These are phyloP conservation scores for Dinothrombium tinctorium DNA, from an alignment of 1,140 invertebrate species.

Conservation along the genomic window DNA sequence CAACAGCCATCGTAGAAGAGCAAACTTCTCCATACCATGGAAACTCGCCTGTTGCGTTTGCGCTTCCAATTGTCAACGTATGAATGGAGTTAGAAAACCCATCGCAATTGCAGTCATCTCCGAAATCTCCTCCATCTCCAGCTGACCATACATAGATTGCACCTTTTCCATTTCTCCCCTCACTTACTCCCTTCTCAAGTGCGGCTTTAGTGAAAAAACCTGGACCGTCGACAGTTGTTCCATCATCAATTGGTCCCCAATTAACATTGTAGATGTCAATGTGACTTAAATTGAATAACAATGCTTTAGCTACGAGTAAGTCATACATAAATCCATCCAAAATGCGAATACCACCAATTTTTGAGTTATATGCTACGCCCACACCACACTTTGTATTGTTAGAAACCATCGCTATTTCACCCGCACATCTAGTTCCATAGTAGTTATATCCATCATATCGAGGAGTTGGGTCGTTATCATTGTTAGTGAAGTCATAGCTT, in stretches of 20 bases:
- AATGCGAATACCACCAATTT: slow-evolving; percentile 57
- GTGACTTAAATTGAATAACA: slow-evolving; percentile 72
- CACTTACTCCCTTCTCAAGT: slow-evolving; percentile 39
- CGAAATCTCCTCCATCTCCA: slow-evolving; percentile 59
- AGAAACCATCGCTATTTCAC: slow-evolving; percentile 71
- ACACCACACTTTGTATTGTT: slow-evolving; percentile 81
- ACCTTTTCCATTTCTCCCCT: slow-evolving; percentile 60
- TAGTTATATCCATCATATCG: slow-evolving; percentile 17
- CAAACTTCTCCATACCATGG: slow-evolving; percentile 47
- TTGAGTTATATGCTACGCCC: slow-evolving; percentile 74
- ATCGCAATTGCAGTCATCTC: slow-evolving; percentile 74
- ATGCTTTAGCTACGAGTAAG: slow-evolving; percentile 70
- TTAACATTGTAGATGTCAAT: slow-evolving; percentile 89
- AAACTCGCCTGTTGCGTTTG: slow-evolving; percentile 32
- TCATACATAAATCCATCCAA: slow-evolving; percentile 86
- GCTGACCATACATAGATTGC: slow-evolving; percentile 76
- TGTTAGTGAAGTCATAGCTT: no score
- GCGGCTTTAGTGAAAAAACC: slow-evolving; percentile 49
- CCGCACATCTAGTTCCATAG: slow-evolving; percentile 75
- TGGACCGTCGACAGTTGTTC: slow-evolving; percentile 61
- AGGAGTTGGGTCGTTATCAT: slow-evolving; percentile 27
- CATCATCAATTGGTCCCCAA: slow-evolving; percentile 66
- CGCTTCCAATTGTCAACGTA: slow-evolving; percentile 64
- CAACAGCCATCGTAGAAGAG: slow-evolving; percentile 58
- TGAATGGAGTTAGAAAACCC: slow-evolving; percentile 65